Base-by-base conservation (phyloP, 2,888 invertebrate species). In the Agriotes lineatus region DNA sequence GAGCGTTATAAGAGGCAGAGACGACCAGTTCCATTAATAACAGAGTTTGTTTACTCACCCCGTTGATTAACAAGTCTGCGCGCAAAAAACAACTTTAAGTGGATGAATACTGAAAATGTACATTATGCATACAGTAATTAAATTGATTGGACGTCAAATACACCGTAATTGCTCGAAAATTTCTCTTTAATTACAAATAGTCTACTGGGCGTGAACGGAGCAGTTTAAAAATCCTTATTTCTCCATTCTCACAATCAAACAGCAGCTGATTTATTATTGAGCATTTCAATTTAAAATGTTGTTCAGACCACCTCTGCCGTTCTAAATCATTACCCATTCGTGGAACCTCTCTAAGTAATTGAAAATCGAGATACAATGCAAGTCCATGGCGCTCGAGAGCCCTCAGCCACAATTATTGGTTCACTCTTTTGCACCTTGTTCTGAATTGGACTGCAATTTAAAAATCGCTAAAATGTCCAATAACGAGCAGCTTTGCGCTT, bases 311-410 rank as follows among this genome's bases (percentile, higher is more conserved):
- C 25, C 16, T 45, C 20, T 16, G 10, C 16, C 6, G 4, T 48
- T 48, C 25, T 25, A n/a, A 48, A 48, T 48, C 48, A 12, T 12
- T 19, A 22, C n/a, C 48, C 22, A n/a, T 48, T 48, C 48, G 22
- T 22, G 6, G 22, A n/a, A 22, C 22, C 7, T 2, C 25, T 48
- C 48, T 48, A 48, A 48, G 48, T 48, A 48, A 48, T 48, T 48
- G 25, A 48, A 48, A 48, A 48, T 22, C n/a, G 6, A 9, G 20
- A n/a, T 48, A 48, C 48, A 48, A 48, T 48, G 19, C 48, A 48
- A 48, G 20, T 20, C 14, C 6, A 25, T 25, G 12, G 14, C 14
- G 39, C n/a, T 12, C 20, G 6, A 14, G 20, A 48, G 22, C 22
- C 25, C 20, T 25, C 25, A 22, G n/a, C 25, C 48, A 25, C 12